These are phyloP conservation scores for Diaprepes abbreviatus DNA, from an alignment of 2,888 invertebrate genomes.

Conservation along the genomic window DNA sequence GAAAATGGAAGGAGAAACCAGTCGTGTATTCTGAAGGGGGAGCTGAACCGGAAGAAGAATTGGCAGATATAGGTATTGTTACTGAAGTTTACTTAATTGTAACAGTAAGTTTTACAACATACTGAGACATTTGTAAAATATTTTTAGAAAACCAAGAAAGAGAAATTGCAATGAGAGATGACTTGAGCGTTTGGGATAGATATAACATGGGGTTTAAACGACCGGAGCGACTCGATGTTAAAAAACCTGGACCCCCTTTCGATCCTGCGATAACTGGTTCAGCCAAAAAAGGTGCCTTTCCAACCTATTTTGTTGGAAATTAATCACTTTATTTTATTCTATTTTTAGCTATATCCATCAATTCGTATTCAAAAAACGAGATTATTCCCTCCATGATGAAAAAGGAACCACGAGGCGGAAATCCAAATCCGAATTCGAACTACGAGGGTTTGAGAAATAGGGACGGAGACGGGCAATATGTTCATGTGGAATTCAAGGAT, in stretches of 20 bases:
- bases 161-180: conserved; percentile 57
- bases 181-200: conserved; percentile 74
- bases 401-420: conserved; percentile 64
- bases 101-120: background rate
- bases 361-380: conserved; percentile 22
- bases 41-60: conserved; percentile 57
- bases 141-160: conserved; percentile 44
- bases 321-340: too few relatives aligned
- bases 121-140: background rate
- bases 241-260: conserved; percentile 93
- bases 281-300: conserved; percentile 49
- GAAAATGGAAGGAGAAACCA: conserved; percentile 52
- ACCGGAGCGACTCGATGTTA: conserved; percentile 91
- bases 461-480: conserved; percentile 81
- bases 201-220: conserved; percentile 86
- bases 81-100: too few relatives aligned
- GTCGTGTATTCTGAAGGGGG: conserved; percentile 76
- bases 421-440: conserved; percentile 61
- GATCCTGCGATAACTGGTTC: conserved; percentile 73
- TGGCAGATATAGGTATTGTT: conserved; percentile 35
- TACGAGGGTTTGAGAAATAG: conserved; percentile 71
- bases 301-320: too few relatives aligned
- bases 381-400: conserved; percentile 63
- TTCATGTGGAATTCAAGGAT: conserved; percentile 83
- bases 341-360: conserved; percentile 12